These are phyloP conservation scores for Ameiurus melas DNA, from an alignment of 2,113 vertebrate species.

Conservation along the genomic window DNA sequence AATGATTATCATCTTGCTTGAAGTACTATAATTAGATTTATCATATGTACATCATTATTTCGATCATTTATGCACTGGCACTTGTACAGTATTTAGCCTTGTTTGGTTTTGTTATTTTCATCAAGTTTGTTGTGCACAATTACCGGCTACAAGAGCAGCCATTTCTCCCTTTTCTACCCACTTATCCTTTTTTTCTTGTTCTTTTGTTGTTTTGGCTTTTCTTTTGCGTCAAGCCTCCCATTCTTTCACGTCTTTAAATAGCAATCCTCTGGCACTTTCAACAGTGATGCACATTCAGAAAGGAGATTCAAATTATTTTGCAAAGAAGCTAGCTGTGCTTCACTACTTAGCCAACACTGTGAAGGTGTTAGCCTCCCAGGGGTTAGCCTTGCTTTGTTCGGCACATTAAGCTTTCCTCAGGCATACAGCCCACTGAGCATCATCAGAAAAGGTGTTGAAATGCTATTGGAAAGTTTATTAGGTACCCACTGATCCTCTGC, in stretches of 20 bases:
- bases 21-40: background rate
- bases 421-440: slow-evolving; percentile 6
- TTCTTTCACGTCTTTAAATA: background rate
- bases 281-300: slow-evolving; percentile 5
- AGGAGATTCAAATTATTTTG: slow-evolving; percentile 20
- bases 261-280: slow-evolving; percentile 10
- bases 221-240: background rate
- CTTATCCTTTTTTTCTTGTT: slow-evolving; percentile 3
- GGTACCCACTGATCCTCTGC: background rate
- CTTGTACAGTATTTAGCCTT: background rate
- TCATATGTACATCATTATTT: background rate
- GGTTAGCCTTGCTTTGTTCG: slow-evolving; percentile 12
- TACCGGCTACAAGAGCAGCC: background rate
- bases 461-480: slow-evolving; percentile 10
- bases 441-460: background rate
- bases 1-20: background rate
- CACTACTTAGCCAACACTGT: slow-evolving; percentile 5
- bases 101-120: background rate
- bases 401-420: background rate
- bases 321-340: slow-evolving; percentile 13
- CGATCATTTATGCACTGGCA: background rate
- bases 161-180: background rate
- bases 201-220: background rate
- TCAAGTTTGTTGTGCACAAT: slow-evolving; percentile 5
- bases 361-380: slow-evolving; percentile 18